Evolutionary conservation across 2,888 invertebrate genomes (phyloP), one percentile per base, ranked within the genome.

Genomic region (Archips crataeganus): DNA sequence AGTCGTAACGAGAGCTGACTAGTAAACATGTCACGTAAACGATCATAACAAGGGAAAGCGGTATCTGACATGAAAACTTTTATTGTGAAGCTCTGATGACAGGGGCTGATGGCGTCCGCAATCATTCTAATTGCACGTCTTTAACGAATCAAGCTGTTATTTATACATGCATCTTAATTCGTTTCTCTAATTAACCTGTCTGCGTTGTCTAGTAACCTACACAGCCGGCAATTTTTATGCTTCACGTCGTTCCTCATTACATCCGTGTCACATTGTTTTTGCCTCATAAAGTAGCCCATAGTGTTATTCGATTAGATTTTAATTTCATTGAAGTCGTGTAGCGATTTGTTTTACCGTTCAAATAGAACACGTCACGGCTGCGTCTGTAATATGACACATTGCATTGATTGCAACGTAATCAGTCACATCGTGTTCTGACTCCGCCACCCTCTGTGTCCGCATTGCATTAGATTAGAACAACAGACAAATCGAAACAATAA

Each of bases 1-100:
- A 71, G 45, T 62, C 76, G 79, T 81, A 81, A 84, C 73, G 59
- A 73, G 69, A 61, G 42, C 60, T 49, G 62, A 70, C 66, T 71
- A 70, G 75, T 60, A 75, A 75, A 70, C 76, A 54, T 65, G 75
- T 76, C 76, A 76, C 76, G 76, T 76, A 76, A 75, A 72, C 68
- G 75, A 65, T 61, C 62, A 76, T 76, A 76, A 71, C 72, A 69
- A 72, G 75, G 66, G 75, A 71, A 76, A 76, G 73, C 49, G 51
- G 36, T 32, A 51, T 65, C 72, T 65, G 72, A 45, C 71, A 60
- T 70, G 51, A 67, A 62, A 69, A 60, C 15, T 75, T 62, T 66
- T 70, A 75, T 76, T 71, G 61, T 69, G 66, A 59, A 69, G 42
- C 49, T 72, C 66, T 63, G 63, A 64, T 68, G 73, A 54, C 60